Evolutionary conservation across 2,888 invertebrate genomes (phyloP).

Genomic region (Acronicta aceris): DNA sequence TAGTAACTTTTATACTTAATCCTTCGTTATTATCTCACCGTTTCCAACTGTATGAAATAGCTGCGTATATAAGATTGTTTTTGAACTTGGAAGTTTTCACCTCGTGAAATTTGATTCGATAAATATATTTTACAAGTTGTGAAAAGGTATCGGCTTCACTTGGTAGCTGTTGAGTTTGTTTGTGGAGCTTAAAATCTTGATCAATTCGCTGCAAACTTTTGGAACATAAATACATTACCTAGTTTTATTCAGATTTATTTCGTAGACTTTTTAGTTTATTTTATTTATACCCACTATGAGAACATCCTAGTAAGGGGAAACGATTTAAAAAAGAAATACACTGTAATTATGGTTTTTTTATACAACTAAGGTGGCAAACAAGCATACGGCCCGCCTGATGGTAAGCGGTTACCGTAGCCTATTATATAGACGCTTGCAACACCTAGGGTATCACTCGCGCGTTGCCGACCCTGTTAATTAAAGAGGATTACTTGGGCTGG

Average conservation of each 20-base stretch:
- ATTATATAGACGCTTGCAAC: too few species aligned
- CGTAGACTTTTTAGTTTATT: too few species aligned
- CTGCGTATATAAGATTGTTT: constrained; percentile 27
- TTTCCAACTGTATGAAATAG: constrained; percentile 31
- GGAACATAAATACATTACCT: constrained; percentile 21
- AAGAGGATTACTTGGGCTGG: too few species aligned
- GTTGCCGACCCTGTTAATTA: too few species aligned
- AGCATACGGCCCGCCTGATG: too few species aligned
- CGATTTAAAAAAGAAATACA: too few species aligned
- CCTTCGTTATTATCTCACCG: constrained; percentile 12
- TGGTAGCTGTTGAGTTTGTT: constrained; percentile 39
- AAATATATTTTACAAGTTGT: constrained; percentile 16
- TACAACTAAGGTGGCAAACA: too few species aligned
- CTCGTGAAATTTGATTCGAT: constrained; percentile 24
- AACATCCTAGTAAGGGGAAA: too few species aligned
- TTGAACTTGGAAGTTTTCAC: constrained; percentile 29
- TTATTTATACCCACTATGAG: too few species aligned
- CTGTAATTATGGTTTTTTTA: too few species aligned
- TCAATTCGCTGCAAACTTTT: constrained; percentile 14
- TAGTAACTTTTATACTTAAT: constrained; percentile 18
- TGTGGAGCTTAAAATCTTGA: constrained; percentile 15
- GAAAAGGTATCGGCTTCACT: constrained; percentile 36
- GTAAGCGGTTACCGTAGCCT: too few species aligned
- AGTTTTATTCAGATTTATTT: constrained; percentile 1
- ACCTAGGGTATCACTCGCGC: too few species aligned